These are phyloP conservation scores for Vanessa tameamea DNA, from an alignment of 1,140 invertebrate species.

Conservation along the genomic window DNA sequence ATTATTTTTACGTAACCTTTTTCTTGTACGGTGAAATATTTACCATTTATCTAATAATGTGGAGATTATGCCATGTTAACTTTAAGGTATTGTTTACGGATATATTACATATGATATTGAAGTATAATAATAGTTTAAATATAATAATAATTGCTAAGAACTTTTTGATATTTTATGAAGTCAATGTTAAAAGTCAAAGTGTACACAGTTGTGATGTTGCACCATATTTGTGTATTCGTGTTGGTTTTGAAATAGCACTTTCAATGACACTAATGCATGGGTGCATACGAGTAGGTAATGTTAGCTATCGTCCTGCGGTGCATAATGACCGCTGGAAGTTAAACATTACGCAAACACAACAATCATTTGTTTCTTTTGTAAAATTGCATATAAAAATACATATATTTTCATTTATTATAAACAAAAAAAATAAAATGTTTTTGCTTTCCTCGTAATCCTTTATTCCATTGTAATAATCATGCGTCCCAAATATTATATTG, in stretches of 20 bases:
- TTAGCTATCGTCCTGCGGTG: not conserved
- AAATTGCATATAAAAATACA: not conserved
- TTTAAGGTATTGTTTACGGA: too few relatives aligned
- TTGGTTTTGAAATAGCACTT: constrained; percentile 15
- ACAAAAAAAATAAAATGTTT: not conserved
- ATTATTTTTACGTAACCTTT: not conserved
- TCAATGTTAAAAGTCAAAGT: constrained; percentile 5
- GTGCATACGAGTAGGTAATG: constrained; percentile 26
- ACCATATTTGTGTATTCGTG: not conserved
- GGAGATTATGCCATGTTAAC: too few relatives aligned
- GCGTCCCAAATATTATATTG: not conserved
- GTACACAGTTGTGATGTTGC: constrained; percentile 14
- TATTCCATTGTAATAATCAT: too few relatives aligned
- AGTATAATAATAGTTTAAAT: too few relatives aligned
- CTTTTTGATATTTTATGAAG: not conserved
- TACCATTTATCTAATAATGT: too few relatives aligned
- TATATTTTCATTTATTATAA: not conserved
- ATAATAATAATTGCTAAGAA: not conserved
- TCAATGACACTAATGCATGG: constrained; percentile 31
- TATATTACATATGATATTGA: too few relatives aligned
- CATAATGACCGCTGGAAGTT: constrained; percentile 6
- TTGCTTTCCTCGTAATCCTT: too few relatives aligned
- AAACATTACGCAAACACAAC: constrained; percentile 3
- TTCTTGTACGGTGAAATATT: too few relatives aligned
- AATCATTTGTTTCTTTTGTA: not conserved